A percentile compares a stretch with the other conserved stretches of the same genome.
phyloP scores from a whole-genome alignment of 2,888 invertebrate genomes.

The Scaptomyza parva region DNA sequence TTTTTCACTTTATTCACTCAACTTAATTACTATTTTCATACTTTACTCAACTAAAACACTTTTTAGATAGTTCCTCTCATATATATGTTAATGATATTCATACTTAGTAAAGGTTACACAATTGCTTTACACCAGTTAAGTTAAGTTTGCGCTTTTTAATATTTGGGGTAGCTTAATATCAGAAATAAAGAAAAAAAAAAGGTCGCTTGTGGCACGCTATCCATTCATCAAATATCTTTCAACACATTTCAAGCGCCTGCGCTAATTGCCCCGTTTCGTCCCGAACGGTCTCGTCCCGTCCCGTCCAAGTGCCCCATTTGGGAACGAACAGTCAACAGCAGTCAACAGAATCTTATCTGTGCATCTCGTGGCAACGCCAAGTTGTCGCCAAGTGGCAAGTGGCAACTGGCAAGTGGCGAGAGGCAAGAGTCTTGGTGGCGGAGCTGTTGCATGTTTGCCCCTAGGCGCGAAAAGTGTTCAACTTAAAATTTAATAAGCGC shows the following conservation, averaged over 20 bases:
- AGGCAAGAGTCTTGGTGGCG: constrained; percentile 30
- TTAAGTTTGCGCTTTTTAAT: constrained; percentile 19
- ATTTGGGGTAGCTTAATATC: constrained; percentile 17
- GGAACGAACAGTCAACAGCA: constrained; percentile 51
- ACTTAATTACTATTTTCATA: not conserved
- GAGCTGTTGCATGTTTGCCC: constrained; percentile 60
- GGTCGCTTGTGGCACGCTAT: constrained; percentile 51
- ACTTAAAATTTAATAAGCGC: constrained; percentile 77
- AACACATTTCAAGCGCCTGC: constrained; percentile 72
- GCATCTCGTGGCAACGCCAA: constrained; percentile 72
- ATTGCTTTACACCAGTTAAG: not conserved
- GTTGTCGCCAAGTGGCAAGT: constrained; percentile 72
- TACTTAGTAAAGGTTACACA: not conserved
- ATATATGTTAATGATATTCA: not conserved
- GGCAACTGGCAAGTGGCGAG: constrained; percentile 44
- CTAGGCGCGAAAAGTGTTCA: constrained; percentile 61
- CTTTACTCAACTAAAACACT: too few relatives aligned
- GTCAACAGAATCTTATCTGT: constrained; percentile 72
- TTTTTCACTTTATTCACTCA: not conserved
- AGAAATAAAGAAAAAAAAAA: not conserved
- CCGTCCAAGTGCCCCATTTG: constrained; percentile 44
- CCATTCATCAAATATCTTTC: constrained; percentile 77
- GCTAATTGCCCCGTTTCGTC: constrained; percentile 68
- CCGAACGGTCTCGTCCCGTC: too few relatives aligned
- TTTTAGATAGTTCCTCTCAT: not conserved